Base-by-base conservation (phyloP, 2,113 vertebrate genomes). In the Echinops telfairi region DNA sequence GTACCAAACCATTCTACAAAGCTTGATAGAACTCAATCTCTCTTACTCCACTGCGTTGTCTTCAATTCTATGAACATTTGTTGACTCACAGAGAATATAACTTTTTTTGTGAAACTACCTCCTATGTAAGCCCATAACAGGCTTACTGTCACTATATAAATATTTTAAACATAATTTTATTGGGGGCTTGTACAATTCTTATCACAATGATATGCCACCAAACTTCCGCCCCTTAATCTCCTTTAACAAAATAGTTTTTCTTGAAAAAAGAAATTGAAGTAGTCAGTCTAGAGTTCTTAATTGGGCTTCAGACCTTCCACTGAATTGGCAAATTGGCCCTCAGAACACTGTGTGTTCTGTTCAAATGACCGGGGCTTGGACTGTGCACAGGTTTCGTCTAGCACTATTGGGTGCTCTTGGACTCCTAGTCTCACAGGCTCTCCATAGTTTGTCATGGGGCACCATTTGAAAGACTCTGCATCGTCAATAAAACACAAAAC, bases 171-270 rank as follows among this genome's bases (percentile, higher is more conserved):
- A n/a, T n/a, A n/a, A n/a, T n/a, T n/a, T n/a, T n/a, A n/a, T n/a
- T n/a, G n/a, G n/a, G n/a, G n/a, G n/a, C n/a, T n/a, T n/a, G n/a
- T n/a, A n/a, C n/a, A n/a, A n/a, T n/a, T n/a, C n/a, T n/a, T n/a
- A n/a, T n/a, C n/a, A n/a, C n/a, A n/a, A n/a, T n/a, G 40, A 57
- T 19, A 40, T 33, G 40, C 71, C n/a, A 85, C 64, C 36, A 8
- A 73, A 73, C 4, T 10, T 19, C 8, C 2, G 0, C 2, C n/a
- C n/a, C 9, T 8, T 81, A 53, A 92, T 82, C 23, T 81, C 64
- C 40, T 58, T 84, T 47, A 88, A 82, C 43, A 89, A 77, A 81
- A 12, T 53, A 53, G 12, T 53, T 66, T 94, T 93, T 73, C 31
- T 85, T 75, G 80, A 15, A 58, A 40, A 66, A 57, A 93, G 12